Percentiles rank a stretch among this genome's conserved stretches.
Evolutionary conservation across 1,140 invertebrate genomes (phyloP).

Genomic region (Drosophila repleta): DNA sequence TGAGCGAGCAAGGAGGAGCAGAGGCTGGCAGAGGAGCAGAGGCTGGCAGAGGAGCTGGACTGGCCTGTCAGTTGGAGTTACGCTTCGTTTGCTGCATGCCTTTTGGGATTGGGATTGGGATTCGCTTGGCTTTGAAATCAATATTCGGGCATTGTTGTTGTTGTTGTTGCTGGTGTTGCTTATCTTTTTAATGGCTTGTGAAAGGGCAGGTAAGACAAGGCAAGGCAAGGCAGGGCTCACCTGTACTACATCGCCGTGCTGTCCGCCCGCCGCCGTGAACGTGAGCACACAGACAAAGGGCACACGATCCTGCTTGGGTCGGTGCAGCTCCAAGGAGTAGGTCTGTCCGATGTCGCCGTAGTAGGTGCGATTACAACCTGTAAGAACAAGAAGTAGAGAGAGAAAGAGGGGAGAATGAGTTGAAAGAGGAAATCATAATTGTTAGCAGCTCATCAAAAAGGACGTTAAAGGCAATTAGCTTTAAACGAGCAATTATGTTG

Average conservation of each 20-base stretch:
- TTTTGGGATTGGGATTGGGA: conserved; percentile 46
- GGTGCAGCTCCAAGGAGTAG: conserved; percentile 91
- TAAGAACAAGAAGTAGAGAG: background rate
- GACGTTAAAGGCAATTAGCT: conserved; percentile 67
- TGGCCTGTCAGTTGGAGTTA: conserved; percentile 58
- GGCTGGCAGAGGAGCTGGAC: background rate
- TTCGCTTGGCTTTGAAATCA: conserved; percentile 78
- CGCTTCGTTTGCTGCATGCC: conserved; percentile 49
- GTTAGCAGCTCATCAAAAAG: conserved; percentile 20
- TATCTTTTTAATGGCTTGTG: conserved; percentile 79
- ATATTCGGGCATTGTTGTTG: conserved; percentile 55
- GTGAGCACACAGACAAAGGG: conserved; percentile 94
- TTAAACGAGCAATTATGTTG: conserved; percentile 43
- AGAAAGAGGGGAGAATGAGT: conserved; percentile 3
- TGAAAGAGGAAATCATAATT: conserved; percentile 4
- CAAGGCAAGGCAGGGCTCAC: conserved; percentile 83
- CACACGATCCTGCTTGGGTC: conserved; percentile 91
- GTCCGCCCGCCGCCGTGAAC: conserved; percentile 92
- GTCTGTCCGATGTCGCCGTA: conserved; percentile 93
- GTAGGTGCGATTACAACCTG: conserved; percentile 94
- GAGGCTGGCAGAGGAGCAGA: background rate
- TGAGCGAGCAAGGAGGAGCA: background rate
- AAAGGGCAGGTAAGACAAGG: conserved; percentile 42
- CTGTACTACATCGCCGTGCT: conserved; percentile 93
- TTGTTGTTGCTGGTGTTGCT: too few species aligned